These are phyloP conservation scores for Hippotragus niger DNA, from an alignment of 2,113 vertebrate genomes.

Conservation along the genomic window DNA sequence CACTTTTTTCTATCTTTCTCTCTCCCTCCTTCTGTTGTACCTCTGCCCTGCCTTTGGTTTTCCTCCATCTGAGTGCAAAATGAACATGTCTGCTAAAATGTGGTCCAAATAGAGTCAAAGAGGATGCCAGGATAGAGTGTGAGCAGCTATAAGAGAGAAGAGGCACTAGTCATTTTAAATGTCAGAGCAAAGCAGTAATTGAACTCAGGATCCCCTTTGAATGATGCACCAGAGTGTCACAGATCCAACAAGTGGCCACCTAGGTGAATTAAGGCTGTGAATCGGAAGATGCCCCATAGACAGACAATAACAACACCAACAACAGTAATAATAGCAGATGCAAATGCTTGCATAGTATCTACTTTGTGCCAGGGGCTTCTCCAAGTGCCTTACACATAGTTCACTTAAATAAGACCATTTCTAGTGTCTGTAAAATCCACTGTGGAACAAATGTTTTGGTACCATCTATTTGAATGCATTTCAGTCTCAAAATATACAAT, in stretches of 20 bases:
- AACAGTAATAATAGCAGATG: not conserved
- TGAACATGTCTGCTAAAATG: not conserved
- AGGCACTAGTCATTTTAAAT: not conserved
- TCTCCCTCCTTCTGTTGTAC: not conserved
- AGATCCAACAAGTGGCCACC: not conserved
- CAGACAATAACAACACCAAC: not conserved
- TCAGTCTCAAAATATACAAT: not conserved
- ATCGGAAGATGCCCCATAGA: not conserved
- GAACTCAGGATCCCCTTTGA: not conserved
- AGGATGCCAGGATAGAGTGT: not conserved
- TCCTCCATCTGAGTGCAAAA: not conserved
- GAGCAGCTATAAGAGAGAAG: not conserved
- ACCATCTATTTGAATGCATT: not conserved
- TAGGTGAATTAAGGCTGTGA: not conserved
- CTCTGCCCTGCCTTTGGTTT: not conserved
- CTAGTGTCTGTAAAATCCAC: not conserved
- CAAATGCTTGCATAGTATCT: not conserved
- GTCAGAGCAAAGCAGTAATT: not conserved
- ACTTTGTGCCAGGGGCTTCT: not conserved
- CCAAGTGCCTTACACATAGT: not conserved
- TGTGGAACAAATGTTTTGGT: not conserved
- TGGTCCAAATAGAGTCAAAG: not conserved
- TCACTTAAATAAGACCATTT: not conserved
- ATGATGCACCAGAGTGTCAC: accelerated
- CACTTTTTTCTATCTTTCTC: not conserved